Evolutionary conservation across 2,888 invertebrate species (phyloP), one percentile per base, ranked within the genome.

Genomic region (Pristionchus japonicus): DNA sequence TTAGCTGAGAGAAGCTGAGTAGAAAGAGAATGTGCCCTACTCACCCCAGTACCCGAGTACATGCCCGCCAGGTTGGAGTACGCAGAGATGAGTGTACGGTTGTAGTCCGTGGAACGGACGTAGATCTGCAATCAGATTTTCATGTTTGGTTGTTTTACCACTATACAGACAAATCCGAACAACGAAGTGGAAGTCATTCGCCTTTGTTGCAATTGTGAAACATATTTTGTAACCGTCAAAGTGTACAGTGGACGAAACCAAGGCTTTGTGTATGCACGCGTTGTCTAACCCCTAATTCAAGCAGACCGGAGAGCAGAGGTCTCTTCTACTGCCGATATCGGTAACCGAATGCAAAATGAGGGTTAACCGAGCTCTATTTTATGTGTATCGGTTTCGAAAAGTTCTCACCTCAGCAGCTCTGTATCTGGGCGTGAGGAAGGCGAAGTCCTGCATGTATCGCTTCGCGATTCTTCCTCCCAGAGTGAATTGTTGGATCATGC

Each of bases 1-100:
- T n/a, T n/a, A n/a, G n/a, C n/a, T n/a, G n/a, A n/a, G n/a, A n/a
- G n/a, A n/a, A n/a, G n/a, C n/a, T n/a, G n/a, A n/a, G n/a, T n/a
- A n/a, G n/a, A n/a, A n/a, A n/a, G n/a, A n/a, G n/a, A n/a, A n/a
- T n/a, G n/a, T n/a, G n/a, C n/a, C n/a, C n/a, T n/a, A 27, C 67
- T 86, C 70, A 86, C 86, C 20, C 23, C 49, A 20, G 34, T 70
- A 3, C 49, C 47, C 17, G 34, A 47, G 61, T 87, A 97, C 88
- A 97, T 95, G 3, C 97, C 97, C 82, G 97, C 97, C 90, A 97
- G 95, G 94, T 97, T 97, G 0, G 96, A 96, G 93, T 96, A 96
- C 0, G 97, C 98, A 88, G 97, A 97, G 97, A 97, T 97, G 64
- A 95, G 89, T 0, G 95, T 95, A 52, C 95, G 89, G 82, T 95